Evolutionary conservation across 2,888 invertebrate genomes (phyloP).

Genomic region (Uloborus plumipes): DNA sequence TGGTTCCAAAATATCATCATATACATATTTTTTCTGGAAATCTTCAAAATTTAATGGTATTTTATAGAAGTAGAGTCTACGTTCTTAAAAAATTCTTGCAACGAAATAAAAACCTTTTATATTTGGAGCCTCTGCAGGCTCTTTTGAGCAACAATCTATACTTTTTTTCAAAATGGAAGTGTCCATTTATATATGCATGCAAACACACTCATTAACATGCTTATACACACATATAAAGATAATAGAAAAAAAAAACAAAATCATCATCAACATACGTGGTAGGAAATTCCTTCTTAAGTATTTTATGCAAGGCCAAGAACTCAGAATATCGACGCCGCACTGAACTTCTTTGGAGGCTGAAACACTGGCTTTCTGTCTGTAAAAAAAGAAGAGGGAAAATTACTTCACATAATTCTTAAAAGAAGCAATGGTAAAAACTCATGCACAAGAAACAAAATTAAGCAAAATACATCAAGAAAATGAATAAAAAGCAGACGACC

Average conservation of each 20-base stretch:
- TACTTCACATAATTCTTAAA: not conserved
- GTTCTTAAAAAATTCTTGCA: no score
- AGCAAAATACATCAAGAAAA: not conserved
- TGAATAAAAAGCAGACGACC: not conserved
- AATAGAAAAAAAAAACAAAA: not conserved
- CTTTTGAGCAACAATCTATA: no score
- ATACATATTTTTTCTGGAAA: no score
- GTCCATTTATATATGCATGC: no score
- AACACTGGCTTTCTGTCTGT: conserved; percentile 38
- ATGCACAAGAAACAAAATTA: not conserved
- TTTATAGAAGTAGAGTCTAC: no score
- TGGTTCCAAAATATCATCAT: no score
- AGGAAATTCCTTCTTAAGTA: conserved; percentile 34
- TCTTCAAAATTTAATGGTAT: no score
- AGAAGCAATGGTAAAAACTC: not conserved
- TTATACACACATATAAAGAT: not conserved
- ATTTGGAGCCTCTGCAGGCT: no score
- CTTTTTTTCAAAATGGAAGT: no score
- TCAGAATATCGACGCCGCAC: conserved; percentile 35
- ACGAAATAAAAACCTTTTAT: no score
- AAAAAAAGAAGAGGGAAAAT: not conserved
- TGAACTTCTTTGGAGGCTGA: conserved; percentile 21
- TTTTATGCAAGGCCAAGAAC: conserved; percentile 15
- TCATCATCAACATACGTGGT: conserved; percentile 16
- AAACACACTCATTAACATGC: not conserved